Conservation (phyloP, 1,140 invertebrate species). For the Sipha flava region DNA sequence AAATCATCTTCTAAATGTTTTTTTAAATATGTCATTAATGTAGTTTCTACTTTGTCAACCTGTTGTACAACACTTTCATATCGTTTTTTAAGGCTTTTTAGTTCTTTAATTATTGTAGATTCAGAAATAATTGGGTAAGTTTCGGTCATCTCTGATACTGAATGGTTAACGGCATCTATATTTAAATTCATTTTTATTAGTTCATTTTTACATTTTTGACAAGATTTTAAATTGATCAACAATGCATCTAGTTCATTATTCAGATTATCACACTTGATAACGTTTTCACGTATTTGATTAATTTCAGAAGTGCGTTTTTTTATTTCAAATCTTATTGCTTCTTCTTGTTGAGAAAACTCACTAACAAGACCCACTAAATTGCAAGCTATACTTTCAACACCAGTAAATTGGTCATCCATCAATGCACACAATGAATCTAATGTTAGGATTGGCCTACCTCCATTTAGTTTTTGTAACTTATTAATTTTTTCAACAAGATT, state of each 20-base stretch:
- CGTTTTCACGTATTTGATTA: conserved; percentile 68
- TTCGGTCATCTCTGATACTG: conserved; percentile 61
- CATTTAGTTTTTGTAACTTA: conserved; percentile 71
- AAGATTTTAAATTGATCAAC: conserved; percentile 58
- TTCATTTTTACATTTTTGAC: conserved; percentile 50
- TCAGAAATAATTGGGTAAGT: conserved; percentile 72
- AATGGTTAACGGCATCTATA: conserved; percentile 58
- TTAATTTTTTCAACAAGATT: conserved; percentile 69
- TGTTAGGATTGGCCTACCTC: conserved; percentile 58
- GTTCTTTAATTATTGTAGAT: conserved; percentile 63
- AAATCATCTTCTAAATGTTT: conserved; percentile 82
- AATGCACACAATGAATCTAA: conserved; percentile 59
- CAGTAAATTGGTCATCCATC: conserved; percentile 67
- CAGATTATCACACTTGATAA: conserved; percentile 85
- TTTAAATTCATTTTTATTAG: conserved; percentile 52
- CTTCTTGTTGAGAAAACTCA: conserved; percentile 64
- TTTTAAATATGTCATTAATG: conserved; percentile 69
- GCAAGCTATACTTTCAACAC: conserved; percentile 62
- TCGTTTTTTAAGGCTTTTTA: conserved; percentile 65
- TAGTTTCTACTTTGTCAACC: conserved; percentile 71
- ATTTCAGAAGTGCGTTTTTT: conserved; percentile 61
- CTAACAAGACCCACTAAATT: conserved; percentile 64
- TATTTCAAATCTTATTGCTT: conserved; percentile 58
- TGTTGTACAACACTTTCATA: conserved; percentile 63
- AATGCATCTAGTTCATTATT: conserved; percentile 78